These are phyloP conservation scores for Typhlichthys subterraneus DNA, from an alignment of 2,797 vertebrate genomes.

Conservation along the genomic window DNA sequence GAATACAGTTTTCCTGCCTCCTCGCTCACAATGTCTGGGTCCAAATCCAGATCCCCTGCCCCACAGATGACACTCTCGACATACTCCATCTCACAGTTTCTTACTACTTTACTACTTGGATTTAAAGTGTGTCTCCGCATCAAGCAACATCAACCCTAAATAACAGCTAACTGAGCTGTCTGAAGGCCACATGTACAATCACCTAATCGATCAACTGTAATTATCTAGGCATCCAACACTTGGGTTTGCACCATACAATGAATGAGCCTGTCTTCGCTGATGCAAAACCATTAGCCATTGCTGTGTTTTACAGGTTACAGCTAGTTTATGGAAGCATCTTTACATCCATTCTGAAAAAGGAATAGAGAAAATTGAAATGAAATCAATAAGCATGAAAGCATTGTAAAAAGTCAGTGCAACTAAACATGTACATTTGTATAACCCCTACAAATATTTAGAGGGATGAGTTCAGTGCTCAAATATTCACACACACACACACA, in stretches of 20 bases:
- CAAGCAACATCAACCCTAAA: constrained; percentile 4
- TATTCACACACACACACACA: too few relatives aligned
- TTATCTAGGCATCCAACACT: constrained; percentile 30
- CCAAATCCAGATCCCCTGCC: constrained; percentile 74
- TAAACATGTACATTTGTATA: too few relatives aligned
- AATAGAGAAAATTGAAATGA: constrained; percentile 3
- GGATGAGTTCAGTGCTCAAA: too few relatives aligned
- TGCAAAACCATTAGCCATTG: not conserved
- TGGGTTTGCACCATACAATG: not conserved
- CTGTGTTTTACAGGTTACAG: constrained; percentile 12
- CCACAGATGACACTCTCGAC: constrained; percentile 72
- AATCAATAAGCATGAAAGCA: not conserved
- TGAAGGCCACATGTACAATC: not conserved
- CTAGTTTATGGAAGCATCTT: constrained; percentile 43
- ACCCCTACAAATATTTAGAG: too few relatives aligned
- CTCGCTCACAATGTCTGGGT: constrained; percentile 82
- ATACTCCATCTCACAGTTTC: constrained; percentile 71
- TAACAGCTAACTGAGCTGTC: not conserved
- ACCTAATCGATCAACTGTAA: constrained; percentile 17
- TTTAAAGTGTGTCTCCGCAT: not conserved
- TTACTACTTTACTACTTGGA: not conserved
- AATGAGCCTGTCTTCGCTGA: constrained; percentile 10
- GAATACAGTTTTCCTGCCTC: constrained; percentile 82
- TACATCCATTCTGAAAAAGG: constrained; percentile 68
- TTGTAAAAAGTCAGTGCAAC: not conserved